These are phyloP conservation scores for Hipposideros larvatus DNA, from an alignment of 2,797 vertebrate genomes.

Conservation along the genomic window DNA sequence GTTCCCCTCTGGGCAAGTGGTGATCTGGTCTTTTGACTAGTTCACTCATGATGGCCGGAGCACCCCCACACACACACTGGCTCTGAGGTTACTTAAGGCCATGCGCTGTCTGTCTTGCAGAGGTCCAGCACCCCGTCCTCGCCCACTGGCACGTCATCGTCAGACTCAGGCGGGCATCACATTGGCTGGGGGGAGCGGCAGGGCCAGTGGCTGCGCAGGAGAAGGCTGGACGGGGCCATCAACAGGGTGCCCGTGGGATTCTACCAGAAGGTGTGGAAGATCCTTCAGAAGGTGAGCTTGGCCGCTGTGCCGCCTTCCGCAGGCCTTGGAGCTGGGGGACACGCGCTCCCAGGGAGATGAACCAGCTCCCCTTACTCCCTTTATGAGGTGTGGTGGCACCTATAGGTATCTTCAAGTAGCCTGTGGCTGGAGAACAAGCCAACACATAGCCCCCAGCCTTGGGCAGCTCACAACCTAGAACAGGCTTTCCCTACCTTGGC, in stretches of 20 bases:
- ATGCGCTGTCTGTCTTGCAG: conserved; percentile 85
- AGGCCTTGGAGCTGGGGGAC: background rate
- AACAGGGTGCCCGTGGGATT: conserved; percentile 98
- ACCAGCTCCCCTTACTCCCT: background rate
- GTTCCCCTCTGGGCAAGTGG: background rate
- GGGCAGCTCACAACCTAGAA: background rate
- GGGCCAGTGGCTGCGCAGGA: conserved; percentile 97
- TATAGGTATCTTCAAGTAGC: too few species aligned
- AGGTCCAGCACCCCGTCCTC: conserved; percentile 95
- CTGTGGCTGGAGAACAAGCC: background rate
- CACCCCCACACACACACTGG: fast-evolving
- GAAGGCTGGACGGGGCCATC: conserved; percentile 97
- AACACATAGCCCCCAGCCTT: background rate
- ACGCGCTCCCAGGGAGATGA: background rate
- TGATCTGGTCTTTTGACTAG: background rate
- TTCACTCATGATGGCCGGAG: background rate
- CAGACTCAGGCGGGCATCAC: conserved; percentile 88
- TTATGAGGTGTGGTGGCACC: background rate
- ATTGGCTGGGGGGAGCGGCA: conserved; percentile 95
- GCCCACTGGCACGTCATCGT: conserved; percentile 93
- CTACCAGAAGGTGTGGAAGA: conserved; percentile 98
- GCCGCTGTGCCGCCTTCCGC: fast-evolving
- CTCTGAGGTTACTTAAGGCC: background rate
- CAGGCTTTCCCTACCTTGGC: background rate
- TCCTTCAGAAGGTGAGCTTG: conserved; percentile 94